phyloP scores from a whole-genome alignment of 2,113 vertebrate species.

The Uria aalge region DNA sequence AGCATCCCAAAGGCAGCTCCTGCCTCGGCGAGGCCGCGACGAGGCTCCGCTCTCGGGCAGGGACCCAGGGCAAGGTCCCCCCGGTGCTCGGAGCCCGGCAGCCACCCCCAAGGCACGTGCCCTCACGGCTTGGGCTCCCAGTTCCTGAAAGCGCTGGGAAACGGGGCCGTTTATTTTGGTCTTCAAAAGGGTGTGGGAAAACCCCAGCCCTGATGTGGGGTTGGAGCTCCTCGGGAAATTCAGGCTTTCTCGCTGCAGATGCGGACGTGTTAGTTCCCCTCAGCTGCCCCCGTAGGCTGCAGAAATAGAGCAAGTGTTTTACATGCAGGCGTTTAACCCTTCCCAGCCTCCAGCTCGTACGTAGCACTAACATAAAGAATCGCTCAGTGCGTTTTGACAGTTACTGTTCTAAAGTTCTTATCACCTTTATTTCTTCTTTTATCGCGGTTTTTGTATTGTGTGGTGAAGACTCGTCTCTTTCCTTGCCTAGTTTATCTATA shows the following conservation, averaged over 20 bases:
- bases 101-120: background rate
- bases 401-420: slow-evolving; percentile 59
- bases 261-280: slow-evolving; percentile 16
- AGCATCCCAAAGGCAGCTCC: background rate
- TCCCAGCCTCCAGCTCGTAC: background rate
- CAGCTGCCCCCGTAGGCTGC: slow-evolving; percentile 1
- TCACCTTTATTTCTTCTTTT: slow-evolving; percentile 56
- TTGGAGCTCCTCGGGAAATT: slow-evolving; percentile 1
- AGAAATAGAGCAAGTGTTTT: slow-evolving; percentile 22
- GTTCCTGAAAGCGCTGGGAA: background rate
- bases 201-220: background rate
- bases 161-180: background rate
- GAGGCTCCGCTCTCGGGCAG: rapidly evolving
- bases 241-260: slow-evolving; percentile 1
- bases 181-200: background rate
- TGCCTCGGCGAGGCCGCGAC: background rate
- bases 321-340: slow-evolving; percentile 40
- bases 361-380: background rate
- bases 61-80: background rate
- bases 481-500: slow-evolving; percentile 69
- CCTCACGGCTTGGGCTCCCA: background rate
- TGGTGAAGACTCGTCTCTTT: slow-evolving; percentile 33
- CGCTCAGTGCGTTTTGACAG: background rate
- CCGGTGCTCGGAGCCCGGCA: background rate
- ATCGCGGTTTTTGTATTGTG: slow-evolving; percentile 32